Evolutionary conservation across 2,888 invertebrate species (phyloP).

Genomic region (Diloba caeruleocephala): DNA sequence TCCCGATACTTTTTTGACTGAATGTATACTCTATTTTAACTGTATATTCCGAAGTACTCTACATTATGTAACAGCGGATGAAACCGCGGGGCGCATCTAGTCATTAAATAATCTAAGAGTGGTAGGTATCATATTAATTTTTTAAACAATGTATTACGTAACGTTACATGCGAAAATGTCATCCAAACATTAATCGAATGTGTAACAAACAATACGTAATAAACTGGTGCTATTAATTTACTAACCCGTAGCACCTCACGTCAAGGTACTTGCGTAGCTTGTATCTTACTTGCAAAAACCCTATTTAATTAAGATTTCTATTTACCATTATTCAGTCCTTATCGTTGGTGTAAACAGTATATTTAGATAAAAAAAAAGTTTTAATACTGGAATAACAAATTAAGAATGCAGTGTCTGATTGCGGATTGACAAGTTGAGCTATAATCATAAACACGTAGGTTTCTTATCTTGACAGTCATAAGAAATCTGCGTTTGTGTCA

Average conservation of each 20-base stretch:
- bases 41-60: too few relatives aligned
- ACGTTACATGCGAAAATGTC: too few relatives aligned
- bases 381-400: slow-evolving; percentile 7
- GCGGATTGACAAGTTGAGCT: not conserved
- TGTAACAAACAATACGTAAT: not conserved
- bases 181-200: not conserved
- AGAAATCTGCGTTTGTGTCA: not conserved
- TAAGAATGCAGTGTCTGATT: not conserved
- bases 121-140: too few relatives aligned
- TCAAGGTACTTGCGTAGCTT: not conserved
- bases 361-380: slow-evolving; percentile 31
- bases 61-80: too few relatives aligned
- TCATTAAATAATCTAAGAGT: too few relatives aligned
- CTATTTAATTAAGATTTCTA: slow-evolving; percentile 24
- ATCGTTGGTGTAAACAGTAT: slow-evolving; percentile 28
- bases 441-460: slow-evolving; percentile 1
- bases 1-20: too few relatives aligned
- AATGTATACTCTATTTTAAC: too few relatives aligned
- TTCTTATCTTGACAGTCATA: slow-evolving; percentile 4
- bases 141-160: too few relatives aligned
- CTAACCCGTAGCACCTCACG: not conserved
- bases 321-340: slow-evolving; percentile 24
- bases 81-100: too few relatives aligned
- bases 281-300: not conserved
- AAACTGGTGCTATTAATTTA: not conserved